A percentile compares a stretch with the other conserved stretches of the same genome.
These are phyloP conservation scores for Cyprinodon diabolis DNA, from an alignment of 2,797 vertebrate genomes.

Conservation along the genomic window DNA sequence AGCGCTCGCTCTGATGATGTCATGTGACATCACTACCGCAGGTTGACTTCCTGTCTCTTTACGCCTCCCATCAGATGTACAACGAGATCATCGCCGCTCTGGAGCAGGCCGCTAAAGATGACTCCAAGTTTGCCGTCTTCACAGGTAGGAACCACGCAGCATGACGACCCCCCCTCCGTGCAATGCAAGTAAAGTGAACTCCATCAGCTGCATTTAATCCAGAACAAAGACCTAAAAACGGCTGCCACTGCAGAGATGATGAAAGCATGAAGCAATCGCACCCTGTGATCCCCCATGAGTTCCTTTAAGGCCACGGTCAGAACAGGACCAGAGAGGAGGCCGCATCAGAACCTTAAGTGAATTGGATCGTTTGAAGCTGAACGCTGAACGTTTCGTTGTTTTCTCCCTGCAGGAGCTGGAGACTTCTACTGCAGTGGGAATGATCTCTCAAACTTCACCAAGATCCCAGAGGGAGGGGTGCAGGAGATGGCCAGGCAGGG, in stretches of 20 bases:
- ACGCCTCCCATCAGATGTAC: constrained; percentile 85
- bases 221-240: too few relatives aligned
- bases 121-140: constrained; percentile 85
- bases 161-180: too few relatives aligned
- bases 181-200: too few relatives aligned
- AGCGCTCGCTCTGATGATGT: neutral
- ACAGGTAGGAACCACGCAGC: constrained; percentile 80
- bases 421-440: constrained; percentile 95
- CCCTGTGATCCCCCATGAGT: too few relatives aligned
- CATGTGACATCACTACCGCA: neutral
- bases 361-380: neutral
- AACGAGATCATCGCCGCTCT: constrained; percentile 85
- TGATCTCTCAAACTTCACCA: constrained; percentile 87
- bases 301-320: too few relatives aligned
- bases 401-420: constrained; percentile 81
- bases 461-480: constrained; percentile 61
- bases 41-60: constrained; percentile 1
- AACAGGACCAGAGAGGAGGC: neutral
- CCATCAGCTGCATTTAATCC: too few relatives aligned
- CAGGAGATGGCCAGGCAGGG: constrained; percentile 71
- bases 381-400: neutral
- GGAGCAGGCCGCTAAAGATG: constrained; percentile 85
- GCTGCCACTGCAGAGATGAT: too few relatives aligned
- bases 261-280: too few relatives aligned
- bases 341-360: neutral